These are phyloP conservation scores for Petrocephalus zakoni DNA, from an alignment of 2,113 vertebrate genomes.

Conservation along the genomic window DNA sequence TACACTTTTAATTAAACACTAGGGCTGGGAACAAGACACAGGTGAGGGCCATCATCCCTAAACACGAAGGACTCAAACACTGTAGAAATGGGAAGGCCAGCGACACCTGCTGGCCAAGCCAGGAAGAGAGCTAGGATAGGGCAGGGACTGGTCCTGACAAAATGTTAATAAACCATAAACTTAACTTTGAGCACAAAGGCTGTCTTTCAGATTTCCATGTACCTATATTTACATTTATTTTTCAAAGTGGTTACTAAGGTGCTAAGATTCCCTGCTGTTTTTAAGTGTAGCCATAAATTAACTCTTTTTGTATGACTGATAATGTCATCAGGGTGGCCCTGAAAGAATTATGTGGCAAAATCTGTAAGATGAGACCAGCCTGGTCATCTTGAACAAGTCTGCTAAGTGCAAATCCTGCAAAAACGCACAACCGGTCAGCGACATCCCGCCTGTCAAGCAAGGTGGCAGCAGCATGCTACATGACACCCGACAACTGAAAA, in stretches of 20 bases:
- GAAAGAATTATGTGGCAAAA: neutral
- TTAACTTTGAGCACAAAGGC: neutral
- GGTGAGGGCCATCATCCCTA: neutral
- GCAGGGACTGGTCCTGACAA: neutral
- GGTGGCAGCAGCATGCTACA: neutral
- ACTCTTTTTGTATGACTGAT: neutral
- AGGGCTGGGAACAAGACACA: neutral
- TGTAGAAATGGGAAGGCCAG: neutral
- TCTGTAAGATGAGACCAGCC: neutral
- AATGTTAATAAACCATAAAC: neutral
- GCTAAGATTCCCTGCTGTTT: neutral
- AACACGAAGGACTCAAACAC: neutral
- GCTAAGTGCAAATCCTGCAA: neutral
- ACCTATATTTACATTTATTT: neutral
- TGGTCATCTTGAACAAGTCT: neutral
- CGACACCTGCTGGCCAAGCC: neutral
- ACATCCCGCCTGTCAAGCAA: neutral
- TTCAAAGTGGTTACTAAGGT: neutral
- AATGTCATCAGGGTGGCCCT: neutral
- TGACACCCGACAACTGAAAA: neutral
- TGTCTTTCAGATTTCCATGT: neutral
- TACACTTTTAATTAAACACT: neutral
- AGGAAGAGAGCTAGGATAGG: neutral
- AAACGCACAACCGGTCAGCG: neutral
- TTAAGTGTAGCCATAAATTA: neutral